Evolutionary conservation across 2,888 invertebrate species (phyloP), one percentile per base, ranked within the genome.

Genomic region (Ganaspis brasiliensis): DNA sequence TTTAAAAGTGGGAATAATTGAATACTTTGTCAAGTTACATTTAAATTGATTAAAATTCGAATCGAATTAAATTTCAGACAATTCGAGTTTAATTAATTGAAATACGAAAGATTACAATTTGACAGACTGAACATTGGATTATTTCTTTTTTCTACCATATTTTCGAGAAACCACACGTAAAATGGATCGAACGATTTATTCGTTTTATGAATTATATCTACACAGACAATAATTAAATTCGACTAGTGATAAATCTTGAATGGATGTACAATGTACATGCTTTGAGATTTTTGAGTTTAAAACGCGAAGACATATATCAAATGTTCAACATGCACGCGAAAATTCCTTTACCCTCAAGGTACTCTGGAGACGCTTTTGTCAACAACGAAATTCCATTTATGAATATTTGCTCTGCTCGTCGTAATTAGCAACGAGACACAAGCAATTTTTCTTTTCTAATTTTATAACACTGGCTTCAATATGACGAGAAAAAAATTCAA

Each of bases 211-310:
- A 8, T 14, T 3, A 8, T n/a, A 16, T 59, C 26, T 31, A 31
- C 14, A 1, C 14, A 1, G 40, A 21, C 21, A 19, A 24, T 40
- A 45, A 67, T 67, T 67, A 24, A 40, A 24, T 3, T 45, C 37
- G 40, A 67, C 37, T 67, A 67, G 37, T 40, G 16, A 67, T 67
- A 67, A 67, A 67, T 67, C 40, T 67, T 12, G 63, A 21, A n/a
- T n/a, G n/a, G n/a, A n/a, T n/a, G n/a, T n/a, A n/a, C n/a, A 16
- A 16, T 49, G 6, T 61, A 14, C 26, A 10, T 45, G 63, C 63
- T 40, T 21, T 37, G 40, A 21, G 63, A 37, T 45, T 67, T 67
- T 40, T n/a, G n/a, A 40, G 40, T 40, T 67, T 67, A 37, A 67
- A 24, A 45, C n/a, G 63, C 40, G 14, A 8, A 67, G 37, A n/a